These are phyloP conservation scores for Pluvialis apricaria DNA, from an alignment of 2,113 vertebrate genomes.

Conservation along the genomic window DNA sequence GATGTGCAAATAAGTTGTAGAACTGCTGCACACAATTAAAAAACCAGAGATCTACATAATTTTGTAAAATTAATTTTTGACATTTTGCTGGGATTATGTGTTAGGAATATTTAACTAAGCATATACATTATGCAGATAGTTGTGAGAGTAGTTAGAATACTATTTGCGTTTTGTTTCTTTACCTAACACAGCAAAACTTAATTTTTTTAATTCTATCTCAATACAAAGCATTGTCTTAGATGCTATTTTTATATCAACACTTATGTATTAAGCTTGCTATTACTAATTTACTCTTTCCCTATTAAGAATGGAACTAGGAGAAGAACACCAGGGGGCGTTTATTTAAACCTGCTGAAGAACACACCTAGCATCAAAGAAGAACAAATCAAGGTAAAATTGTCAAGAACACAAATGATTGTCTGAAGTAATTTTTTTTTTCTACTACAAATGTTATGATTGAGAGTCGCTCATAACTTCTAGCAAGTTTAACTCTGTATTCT, in stretches of 20 bases:
- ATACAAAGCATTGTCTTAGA: neutral
- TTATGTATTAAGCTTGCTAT: neutral
- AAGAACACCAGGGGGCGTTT: constrained; percentile 95
- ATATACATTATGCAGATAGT: neutral
- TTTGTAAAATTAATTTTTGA: neutral
- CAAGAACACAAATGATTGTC: neutral
- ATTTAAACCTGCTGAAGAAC: constrained; percentile 92
- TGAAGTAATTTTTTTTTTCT: neutral
- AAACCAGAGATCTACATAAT: accelerated
- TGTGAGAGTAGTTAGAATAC: neutral
- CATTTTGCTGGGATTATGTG: neutral
- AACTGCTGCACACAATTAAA: neutral
- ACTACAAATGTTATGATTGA: neutral
- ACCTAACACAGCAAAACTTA: neutral
- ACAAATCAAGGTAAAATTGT: constrained; percentile 83
- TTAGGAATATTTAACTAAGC: neutral
- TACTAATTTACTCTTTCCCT: neutral
- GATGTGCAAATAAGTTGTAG: neutral
- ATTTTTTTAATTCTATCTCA: neutral
- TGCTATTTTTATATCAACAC: neutral
- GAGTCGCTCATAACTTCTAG: neutral
- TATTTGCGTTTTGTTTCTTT: neutral
- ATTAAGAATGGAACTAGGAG: constrained; percentile 89
- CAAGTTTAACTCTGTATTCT: neutral
- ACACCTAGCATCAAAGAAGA: constrained; percentile 86